Percentiles rank a stretch among this genome's conserved stretches.
Conservation (phyloP, 1,140 invertebrate genomes). For the Zaprionus africanus region DNA sequence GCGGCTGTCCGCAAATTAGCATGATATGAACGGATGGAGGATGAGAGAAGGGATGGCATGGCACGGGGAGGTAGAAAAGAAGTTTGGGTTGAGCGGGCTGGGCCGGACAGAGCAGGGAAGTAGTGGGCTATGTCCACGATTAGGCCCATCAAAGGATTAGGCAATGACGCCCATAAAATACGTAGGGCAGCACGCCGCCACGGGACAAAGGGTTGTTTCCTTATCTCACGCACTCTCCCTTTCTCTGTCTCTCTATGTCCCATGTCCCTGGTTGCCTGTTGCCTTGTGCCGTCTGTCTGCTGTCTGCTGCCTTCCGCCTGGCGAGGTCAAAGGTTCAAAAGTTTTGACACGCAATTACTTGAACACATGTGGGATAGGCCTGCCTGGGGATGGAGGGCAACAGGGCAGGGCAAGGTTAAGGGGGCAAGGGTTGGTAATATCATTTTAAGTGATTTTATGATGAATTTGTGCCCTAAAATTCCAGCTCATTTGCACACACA, state of each 20-base stretch:
- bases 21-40: slow-evolving; percentile 38
- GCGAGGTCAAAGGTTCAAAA: slow-evolving; percentile 75
- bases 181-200: slow-evolving; percentile 44
- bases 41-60: neutral
- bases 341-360: slow-evolving; percentile 79
- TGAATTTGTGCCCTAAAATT: slow-evolving; percentile 80
- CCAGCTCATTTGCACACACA: slow-evolving; percentile 69
- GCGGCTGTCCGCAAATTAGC: slow-evolving; percentile 81
- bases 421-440: slow-evolving; percentile 71
- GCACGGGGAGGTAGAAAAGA: neutral
- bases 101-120: slow-evolving; percentile 5
- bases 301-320: neutral
- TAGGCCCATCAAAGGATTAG: slow-evolving; percentile 82
- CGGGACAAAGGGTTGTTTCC: slow-evolving; percentile 24
- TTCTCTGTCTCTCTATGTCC: neutral
- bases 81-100: neutral
- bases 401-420: slow-evolving; percentile 1
- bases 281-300: neutral
- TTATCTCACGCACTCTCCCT: neutral
- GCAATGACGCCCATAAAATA: slow-evolving; percentile 55
- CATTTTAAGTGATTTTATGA: slow-evolving; percentile 83
- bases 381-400: slow-evolving; percentile 27
- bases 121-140: slow-evolving; percentile 54
- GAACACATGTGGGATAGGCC: slow-evolving; percentile 54
- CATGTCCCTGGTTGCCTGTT: slow-evolving; percentile 15